Evolutionary conservation across 1,140 invertebrate species (phyloP), one percentile per base, ranked within the genome.

Genomic region (Chymomyza costata): DNA sequence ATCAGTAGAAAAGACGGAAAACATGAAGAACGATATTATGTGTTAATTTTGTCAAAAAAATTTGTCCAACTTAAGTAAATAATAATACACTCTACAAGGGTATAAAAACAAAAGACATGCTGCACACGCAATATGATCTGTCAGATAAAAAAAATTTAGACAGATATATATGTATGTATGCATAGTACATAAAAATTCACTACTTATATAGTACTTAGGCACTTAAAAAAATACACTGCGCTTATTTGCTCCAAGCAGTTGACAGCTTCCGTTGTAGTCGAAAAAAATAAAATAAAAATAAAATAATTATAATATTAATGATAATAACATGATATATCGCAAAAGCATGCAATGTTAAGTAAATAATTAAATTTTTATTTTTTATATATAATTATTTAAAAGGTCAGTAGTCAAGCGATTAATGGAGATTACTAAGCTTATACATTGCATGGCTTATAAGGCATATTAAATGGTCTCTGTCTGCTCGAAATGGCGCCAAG

Each of bases 121-220:
- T 39, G 41, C 38, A 25, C 57, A 73, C 51, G 60, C 69, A 65
- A 69, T n/a, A n/a, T 34, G 15, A 51, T 55, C 39, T 52, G 52
- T 32, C 48, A 35, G 31, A 57, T 21, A 60, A 44, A 46, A 43
- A 41, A 45, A 14, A 60, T 40, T n/a, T 30, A 21, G 37, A 43
- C 16, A 34, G 30, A 32, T 35, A 52, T 28, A 53, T 16, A 53
- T 16, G 34, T 14, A 17, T 16, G 43, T 1, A 16, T 11, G 8
- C 13, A 38, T 34, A 37, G n/a, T 35, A 48, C 21, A 47, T n/a
- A 40, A 15, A 43, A 14, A 43, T 39, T 30, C 50, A 43, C 34
- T 30, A 21, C 17, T 37, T 17, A 7, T 10, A 28, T 16, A 53
- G 28, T 40, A 46, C 49, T 41, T 28, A 55, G 45, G 43, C 39